Evolutionary conservation across 2,888 invertebrate genomes (phyloP).

Genomic region (Melieria omissa): DNA sequence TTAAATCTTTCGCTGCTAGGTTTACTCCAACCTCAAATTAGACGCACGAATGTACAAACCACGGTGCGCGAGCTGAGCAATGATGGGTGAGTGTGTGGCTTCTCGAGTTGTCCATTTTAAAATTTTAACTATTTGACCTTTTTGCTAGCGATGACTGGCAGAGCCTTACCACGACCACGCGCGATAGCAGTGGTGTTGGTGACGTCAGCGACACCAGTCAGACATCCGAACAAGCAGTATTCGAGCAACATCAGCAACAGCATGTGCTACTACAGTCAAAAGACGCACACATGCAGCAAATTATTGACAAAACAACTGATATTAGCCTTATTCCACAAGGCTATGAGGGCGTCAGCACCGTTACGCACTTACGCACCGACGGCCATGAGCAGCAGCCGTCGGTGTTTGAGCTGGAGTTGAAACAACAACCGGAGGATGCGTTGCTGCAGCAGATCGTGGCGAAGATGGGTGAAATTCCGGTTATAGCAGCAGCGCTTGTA

Average conservation of each 20-base stretch:
- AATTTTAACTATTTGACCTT: not conserved
- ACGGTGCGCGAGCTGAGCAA: not conserved
- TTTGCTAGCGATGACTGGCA: slow-evolving; percentile 13
- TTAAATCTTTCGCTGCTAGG: not conserved
- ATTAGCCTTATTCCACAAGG: slow-evolving; percentile 3
- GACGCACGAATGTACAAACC: not conserved
- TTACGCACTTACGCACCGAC: not conserved
- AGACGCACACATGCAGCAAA: slow-evolving; percentile 4
- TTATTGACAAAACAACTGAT: slow-evolving; percentile 12
- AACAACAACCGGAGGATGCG: not conserved
- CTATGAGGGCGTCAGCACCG: slow-evolving; percentile 5
- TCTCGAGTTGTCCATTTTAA: not conserved
- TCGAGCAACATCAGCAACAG: slow-evolving; percentile 7
- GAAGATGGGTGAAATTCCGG: not conserved
- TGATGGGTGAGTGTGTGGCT: not conserved
- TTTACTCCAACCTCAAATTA: not conserved
- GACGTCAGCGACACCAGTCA: not conserved
- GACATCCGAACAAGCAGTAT: not conserved
- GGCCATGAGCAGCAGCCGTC: not conserved
- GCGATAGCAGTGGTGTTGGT: not conserved
- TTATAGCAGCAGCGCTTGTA: too few relatives aligned
- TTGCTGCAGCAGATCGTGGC: not conserved
- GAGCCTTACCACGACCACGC: not conserved
- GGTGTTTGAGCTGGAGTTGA: not conserved
- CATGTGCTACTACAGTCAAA: not conserved